Base-by-base conservation (phyloP, 2,888 invertebrate species). In the Linnaemya tessellans region DNA sequence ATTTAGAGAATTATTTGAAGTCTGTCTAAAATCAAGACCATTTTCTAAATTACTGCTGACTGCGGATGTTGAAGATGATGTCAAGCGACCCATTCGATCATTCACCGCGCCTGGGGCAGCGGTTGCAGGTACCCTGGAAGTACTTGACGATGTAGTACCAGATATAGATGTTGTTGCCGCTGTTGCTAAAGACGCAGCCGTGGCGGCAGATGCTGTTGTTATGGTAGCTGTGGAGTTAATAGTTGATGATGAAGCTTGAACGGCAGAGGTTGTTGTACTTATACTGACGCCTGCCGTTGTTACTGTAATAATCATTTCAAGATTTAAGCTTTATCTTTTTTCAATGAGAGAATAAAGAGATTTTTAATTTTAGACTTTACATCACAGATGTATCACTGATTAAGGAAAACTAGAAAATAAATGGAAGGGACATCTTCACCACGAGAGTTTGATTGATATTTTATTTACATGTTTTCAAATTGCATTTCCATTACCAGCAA, bases 1-100 rank as follows among this genome's bases (percentile, higher is more conserved):
- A n/a, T 68, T 79, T 30, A 80, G n/a, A 22, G 86, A 65, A 41
- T 77, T 78, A 35, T 84, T n/a, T 1, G 87, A 84, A 70, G 86
- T 87, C 86, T 90, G 90, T 75, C 91, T 88, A 87, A 89, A 91
- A 86, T 91, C 91, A 56, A 91, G 89, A 78, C 91, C 91, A 88
- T 91, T 91, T 81, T 91, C 91, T 79, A 90, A 62, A 10, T 51
- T 82, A 64, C 64, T 65, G 83, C 64, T 22, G 62, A 20, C 51
- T 80, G 68, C 8, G 78, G 79, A 4, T 68, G 60, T 46, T 80
- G 87, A 30, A 49, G 87, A 35, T n/a, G 68, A 60, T 86, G 88
- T 20, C 80, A 84, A 43, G 15, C 86, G 81, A 13, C 56, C 22
- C 11, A 79, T 43, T 30, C 80, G 25, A 1, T 80, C 64, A 49